These are phyloP conservation scores for Leptobrachium ailaonicum DNA, from an alignment of 2,113 vertebrate genomes.

Conservation along the genomic window DNA sequence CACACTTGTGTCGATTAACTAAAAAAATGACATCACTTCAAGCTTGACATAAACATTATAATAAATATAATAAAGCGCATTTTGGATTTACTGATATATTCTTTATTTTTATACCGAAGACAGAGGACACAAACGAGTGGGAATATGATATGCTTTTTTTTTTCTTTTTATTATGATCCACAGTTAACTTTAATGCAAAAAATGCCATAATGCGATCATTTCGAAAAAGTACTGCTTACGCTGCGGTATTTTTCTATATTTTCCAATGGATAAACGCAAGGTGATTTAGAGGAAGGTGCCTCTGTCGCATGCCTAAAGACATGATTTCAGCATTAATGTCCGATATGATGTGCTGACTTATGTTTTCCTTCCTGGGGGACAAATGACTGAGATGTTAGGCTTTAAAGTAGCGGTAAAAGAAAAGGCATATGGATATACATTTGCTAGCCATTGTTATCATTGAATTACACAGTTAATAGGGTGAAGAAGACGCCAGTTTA, in stretches of 20 bases:
- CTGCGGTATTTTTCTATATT: constrained; percentile 23
- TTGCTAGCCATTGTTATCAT: constrained; percentile 15
- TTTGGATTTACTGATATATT: too few relatives aligned
- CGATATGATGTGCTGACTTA: constrained; percentile 26
- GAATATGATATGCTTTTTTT: not conserved
- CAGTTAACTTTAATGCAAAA: constrained; percentile 23
- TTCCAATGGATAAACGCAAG: constrained; percentile 16
- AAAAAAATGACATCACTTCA: too few relatives aligned
- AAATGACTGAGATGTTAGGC: constrained; percentile 20
- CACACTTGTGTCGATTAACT: not conserved
- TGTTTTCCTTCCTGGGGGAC: constrained; percentile 31
- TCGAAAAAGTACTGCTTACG: constrained; percentile 18
- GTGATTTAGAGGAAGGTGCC: constrained; percentile 37
- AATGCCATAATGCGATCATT: constrained; percentile 22
- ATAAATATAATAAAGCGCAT: too few relatives aligned
- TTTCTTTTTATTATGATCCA: not conserved
- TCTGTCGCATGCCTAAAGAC: constrained; percentile 9
- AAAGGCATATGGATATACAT: constrained; percentile 29
- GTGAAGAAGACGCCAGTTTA: constrained; percentile 9
- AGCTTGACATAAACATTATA: too few relatives aligned
- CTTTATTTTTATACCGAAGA: constrained; percentile 4
- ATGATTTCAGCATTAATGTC: constrained; percentile 33
- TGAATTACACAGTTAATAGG: constrained; percentile 16
- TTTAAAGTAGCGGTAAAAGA: constrained; percentile 13
- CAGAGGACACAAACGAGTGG: constrained; percentile 1